These are phyloP conservation scores for Phocides pigmalion DNA, from an alignment of 1,140 invertebrate genomes.

Conservation along the genomic window DNA sequence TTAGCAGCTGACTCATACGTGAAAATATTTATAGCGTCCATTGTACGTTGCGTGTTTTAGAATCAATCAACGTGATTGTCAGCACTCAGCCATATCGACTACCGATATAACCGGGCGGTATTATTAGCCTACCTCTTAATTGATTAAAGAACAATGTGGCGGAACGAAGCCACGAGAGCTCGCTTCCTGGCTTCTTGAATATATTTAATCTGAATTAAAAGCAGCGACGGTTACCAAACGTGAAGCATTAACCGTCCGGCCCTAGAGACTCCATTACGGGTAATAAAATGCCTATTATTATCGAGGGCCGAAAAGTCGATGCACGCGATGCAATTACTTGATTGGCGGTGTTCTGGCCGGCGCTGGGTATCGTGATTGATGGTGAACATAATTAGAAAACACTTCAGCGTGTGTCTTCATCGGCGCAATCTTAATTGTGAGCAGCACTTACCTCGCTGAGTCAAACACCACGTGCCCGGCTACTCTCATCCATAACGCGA, in stretches of 20 bases:
- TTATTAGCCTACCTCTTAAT: constrained; percentile 63
- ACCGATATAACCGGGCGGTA: constrained; percentile 62
- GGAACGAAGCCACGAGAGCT: constrained; percentile 41
- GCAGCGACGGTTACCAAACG: constrained; percentile 66
- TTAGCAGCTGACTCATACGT: constrained; percentile 64
- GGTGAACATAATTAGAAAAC: constrained; percentile 82
- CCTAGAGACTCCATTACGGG: constrained; percentile 82
- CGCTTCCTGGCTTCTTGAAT: constrained; percentile 65
- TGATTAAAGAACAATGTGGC: constrained; percentile 66
- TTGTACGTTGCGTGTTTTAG: constrained; percentile 60
- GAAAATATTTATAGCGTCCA: constrained; percentile 35
- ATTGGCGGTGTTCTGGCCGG: constrained; percentile 78
- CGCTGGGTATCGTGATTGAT: constrained; percentile 74
- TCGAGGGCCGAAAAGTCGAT: constrained; percentile 82
- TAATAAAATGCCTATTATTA: constrained; percentile 84
- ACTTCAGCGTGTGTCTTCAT: constrained; percentile 81
- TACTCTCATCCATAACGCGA: constrained; percentile 15
- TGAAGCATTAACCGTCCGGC: constrained; percentile 67
- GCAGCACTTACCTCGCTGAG: constrained; percentile 76
- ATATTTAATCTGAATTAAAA: constrained; percentile 79
- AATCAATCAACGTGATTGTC: constrained; percentile 72
- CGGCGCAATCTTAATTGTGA: constrained; percentile 77
- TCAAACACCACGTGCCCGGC: constrained; percentile 66
- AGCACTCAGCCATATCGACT: constrained; percentile 67
- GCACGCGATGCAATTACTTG: constrained; percentile 83